Evolutionary conservation across 2,113 vertebrate species (phyloP).

Genomic region (Oncorhynchus tshawytscha): DNA sequence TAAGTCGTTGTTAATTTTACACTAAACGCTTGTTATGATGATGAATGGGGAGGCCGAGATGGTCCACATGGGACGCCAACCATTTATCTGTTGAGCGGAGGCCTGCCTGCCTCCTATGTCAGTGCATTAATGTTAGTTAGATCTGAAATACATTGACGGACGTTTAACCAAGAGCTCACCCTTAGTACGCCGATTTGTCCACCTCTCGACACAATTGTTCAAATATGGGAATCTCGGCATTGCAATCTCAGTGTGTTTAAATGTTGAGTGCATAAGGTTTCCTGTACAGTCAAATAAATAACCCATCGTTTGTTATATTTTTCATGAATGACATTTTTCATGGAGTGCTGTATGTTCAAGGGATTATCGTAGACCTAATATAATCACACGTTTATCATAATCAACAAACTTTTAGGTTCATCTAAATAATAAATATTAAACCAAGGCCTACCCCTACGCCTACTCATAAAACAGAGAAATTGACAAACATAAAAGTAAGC

Average conservation of each 20-base stretch:
- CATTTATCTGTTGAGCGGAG: slow-evolving; percentile 51
- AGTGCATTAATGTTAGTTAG: background rate
- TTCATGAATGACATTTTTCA: background rate
- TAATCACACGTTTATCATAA: too few relatives aligned
- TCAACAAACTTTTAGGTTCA: too few relatives aligned
- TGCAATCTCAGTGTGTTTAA: background rate
- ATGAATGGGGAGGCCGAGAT: slow-evolving; percentile 66
- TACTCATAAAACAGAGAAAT: too few relatives aligned
- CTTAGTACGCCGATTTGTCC: too few relatives aligned
- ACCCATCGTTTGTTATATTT: too few relatives aligned
- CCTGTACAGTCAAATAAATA: too few relatives aligned
- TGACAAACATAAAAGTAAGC: too few relatives aligned
- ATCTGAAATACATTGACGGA: too few relatives aligned
- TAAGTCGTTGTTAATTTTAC: slow-evolving; percentile 81
- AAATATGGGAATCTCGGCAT: background rate
- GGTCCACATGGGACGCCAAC: slow-evolving; percentile 63
- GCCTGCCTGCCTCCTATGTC: slow-evolving; percentile 28
- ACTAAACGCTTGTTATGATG: slow-evolving; percentile 77
- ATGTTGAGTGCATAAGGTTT: background rate
- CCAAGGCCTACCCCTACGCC: too few relatives aligned
- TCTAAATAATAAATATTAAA: too few relatives aligned
- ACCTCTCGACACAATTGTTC: background rate
- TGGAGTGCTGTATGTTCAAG: background rate
- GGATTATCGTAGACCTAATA: too few relatives aligned
- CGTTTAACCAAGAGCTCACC: too few relatives aligned